Percentiles rank a stretch among this genome's conserved stretches.
Conservation (phyloP, 2,113 vertebrate species). For the Castor canadensis region DNA sequence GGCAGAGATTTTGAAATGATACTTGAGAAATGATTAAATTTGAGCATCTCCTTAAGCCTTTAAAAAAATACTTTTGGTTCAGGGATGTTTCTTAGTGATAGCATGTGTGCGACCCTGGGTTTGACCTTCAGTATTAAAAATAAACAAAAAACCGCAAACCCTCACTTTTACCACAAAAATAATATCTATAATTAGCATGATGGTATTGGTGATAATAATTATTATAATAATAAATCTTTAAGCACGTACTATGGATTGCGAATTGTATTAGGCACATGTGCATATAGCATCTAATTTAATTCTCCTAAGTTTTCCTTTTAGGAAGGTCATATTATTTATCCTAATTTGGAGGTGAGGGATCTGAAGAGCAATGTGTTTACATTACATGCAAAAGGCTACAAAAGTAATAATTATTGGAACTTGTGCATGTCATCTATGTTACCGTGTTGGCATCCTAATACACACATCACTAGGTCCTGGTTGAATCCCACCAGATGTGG, state of each 20-base stretch:
- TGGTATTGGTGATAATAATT: neutral
- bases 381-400: neutral
- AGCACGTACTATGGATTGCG: neutral
- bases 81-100: neutral
- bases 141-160: neutral
- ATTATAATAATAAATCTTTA: neutral
- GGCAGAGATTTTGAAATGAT: neutral
- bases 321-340: neutral
- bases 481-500: neutral
- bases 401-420: neutral
- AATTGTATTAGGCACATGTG: neutral
- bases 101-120: too few species aligned
- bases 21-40: neutral
- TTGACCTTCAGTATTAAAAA: too few species aligned
- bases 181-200: neutral
- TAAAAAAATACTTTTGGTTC: neutral
- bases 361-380: neutral
- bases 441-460: rapidly evolving
- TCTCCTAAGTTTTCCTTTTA: neutral
- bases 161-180: neutral
- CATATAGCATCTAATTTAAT: neutral
- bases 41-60: neutral
- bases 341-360: neutral
- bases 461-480: neutral
- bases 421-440: rapidly evolving